Evolutionary conservation across 2,797 vertebrate genomes (phyloP).

Genomic region (Schizopygopsis malacanthus): DNA sequence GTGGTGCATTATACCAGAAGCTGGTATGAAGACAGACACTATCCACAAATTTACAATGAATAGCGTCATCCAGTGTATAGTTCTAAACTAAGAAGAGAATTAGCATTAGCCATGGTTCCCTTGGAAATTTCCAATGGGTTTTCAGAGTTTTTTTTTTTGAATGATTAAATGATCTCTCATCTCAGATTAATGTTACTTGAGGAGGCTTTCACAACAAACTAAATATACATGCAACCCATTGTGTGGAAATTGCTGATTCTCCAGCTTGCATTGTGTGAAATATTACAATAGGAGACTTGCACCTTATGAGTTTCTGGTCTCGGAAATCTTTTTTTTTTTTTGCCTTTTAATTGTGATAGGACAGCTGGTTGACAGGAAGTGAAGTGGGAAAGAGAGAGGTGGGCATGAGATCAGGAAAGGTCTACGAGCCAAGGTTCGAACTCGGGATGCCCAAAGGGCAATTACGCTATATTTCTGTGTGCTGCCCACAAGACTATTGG

Average conservation of each 20-base stretch:
- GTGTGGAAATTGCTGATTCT: not conserved
- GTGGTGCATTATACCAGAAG: constrained; percentile 4
- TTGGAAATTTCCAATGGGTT: constrained; percentile 5
- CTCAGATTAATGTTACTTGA: not conserved
- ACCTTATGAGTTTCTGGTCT: not conserved
- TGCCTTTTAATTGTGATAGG: not conserved
- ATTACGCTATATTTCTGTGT: not conserved
- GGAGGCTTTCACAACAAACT: not conserved
- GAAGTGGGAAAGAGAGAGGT: not conserved
- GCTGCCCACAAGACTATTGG: too few species aligned
- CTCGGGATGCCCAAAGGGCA: not conserved
- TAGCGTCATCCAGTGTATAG: not conserved
- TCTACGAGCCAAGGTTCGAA: not conserved
- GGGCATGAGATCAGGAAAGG: not conserved
- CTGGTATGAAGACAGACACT: constrained; percentile 30
- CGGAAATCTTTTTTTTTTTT: not conserved
- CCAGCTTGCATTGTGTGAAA: not conserved
- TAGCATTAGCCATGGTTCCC: not conserved
- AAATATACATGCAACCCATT: not conserved
- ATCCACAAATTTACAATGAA: constrained; percentile 37
- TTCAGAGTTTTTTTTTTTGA: not conserved
- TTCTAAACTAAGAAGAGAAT: not conserved
- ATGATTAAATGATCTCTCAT: not conserved
- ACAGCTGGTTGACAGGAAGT: not conserved
- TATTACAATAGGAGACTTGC: not conserved